Evolutionary conservation across 2,797 vertebrate species (phyloP).

Genomic region (Threskiornis aethiopicus): DNA sequence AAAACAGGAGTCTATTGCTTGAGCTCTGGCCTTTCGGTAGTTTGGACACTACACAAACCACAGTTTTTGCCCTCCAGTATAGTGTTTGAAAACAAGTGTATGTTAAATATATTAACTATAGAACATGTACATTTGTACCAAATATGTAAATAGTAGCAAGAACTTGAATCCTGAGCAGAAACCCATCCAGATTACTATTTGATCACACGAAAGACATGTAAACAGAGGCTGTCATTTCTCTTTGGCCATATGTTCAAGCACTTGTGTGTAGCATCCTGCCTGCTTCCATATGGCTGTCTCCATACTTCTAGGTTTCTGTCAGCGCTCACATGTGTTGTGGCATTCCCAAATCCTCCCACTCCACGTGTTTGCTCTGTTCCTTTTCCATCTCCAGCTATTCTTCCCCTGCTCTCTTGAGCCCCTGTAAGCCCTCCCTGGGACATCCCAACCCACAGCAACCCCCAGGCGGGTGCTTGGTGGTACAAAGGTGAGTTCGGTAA

Average conservation of each 20-base stretch:
- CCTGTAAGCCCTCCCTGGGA: neutral
- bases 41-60: neutral
- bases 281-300: neutral
- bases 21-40: neutral
- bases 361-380: neutral
- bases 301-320: neutral
- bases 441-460: neutral
- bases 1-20: neutral
- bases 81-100: neutral
- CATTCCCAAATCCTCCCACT: neutral
- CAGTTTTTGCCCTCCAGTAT: neutral
- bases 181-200: neutral
- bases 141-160: neutral
- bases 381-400: neutral
- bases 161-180: neutral
- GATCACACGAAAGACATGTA: neutral
- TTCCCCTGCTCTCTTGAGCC: neutral
- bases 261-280: neutral
- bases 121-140: neutral
- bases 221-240: neutral
- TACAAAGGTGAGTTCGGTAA: neutral
- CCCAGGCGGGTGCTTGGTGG: neutral
- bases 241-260: neutral
- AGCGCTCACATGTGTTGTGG: rapidly evolving
- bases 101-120: neutral